These are phyloP conservation scores for Spea hammondii DNA, from an alignment of 2,797 vertebrate species.

Conservation along the genomic window DNA sequence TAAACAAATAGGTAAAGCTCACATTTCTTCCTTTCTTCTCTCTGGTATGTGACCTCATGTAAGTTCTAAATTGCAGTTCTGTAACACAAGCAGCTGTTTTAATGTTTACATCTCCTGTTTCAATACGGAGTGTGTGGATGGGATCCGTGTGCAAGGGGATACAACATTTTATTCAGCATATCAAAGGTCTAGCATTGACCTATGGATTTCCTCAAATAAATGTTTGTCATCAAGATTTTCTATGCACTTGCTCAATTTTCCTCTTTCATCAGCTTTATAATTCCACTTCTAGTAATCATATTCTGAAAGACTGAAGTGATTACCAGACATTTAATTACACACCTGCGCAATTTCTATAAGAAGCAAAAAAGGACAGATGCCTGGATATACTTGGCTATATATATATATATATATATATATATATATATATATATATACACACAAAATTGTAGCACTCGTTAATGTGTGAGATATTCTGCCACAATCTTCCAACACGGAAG, in stretches of 20 bases:
- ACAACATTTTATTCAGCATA: background rate
- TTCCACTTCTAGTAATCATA: slow-evolving; percentile 45
- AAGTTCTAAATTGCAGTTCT: too few species aligned
- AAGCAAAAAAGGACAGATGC: slow-evolving; percentile 7
- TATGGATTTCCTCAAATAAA: background rate
- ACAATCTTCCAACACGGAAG: background rate
- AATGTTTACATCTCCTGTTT: background rate
- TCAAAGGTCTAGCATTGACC: background rate
- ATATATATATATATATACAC: background rate
- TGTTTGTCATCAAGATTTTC: slow-evolving; percentile 16
- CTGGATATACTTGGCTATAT: slow-evolving; percentile 26
- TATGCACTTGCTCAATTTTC: slow-evolving; percentile 26
- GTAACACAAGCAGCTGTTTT: background rate
- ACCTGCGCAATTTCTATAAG: slow-evolving; percentile 29
- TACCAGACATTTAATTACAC: slow-evolving; percentile 49
- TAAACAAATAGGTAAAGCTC: too few species aligned
- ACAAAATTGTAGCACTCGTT: background rate
- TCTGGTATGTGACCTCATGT: too few species aligned
- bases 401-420: background rate
- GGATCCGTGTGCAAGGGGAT: background rate
- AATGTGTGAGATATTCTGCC: background rate
- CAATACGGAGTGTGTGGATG: background rate
- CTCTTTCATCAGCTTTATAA: slow-evolving; percentile 43
- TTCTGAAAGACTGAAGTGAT: slow-evolving; percentile 46
- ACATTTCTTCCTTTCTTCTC: too few species aligned